These are phyloP conservation scores for Ia io DNA, from an alignment of 2,113 vertebrate genomes.

Conservation along the genomic window DNA sequence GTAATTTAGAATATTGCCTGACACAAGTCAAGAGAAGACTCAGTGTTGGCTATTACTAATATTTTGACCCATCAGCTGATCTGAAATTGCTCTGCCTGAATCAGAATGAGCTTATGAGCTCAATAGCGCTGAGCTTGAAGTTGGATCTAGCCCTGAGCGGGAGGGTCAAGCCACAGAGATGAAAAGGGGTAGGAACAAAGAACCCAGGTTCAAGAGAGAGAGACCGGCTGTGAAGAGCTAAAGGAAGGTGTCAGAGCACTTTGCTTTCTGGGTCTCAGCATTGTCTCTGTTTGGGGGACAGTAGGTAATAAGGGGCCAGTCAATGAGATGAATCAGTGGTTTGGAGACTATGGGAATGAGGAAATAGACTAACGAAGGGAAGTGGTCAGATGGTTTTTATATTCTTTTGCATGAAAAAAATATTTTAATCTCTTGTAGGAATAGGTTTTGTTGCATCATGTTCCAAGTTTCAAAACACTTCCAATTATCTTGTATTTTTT, in stretches of 20 bases:
- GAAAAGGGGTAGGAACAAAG: neutral
- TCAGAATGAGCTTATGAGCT: neutral
- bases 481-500: constrained; percentile 57
- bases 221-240: neutral
- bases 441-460: neutral
- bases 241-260: neutral
- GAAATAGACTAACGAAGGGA: neutral
- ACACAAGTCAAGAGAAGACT: neutral
- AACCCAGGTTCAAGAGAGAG: neutral
- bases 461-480: constrained; percentile 58
- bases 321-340: neutral
- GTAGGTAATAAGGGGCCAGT: neutral
- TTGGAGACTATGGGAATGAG: neutral
- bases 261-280: neutral
- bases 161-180: neutral
- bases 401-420: neutral
- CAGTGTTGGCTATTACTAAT: neutral
- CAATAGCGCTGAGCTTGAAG: neutral
- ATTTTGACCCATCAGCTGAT: neutral
- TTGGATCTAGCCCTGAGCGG: neutral
- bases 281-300: neutral
- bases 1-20: neutral
- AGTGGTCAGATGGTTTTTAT: neutral
- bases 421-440: neutral
- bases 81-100: neutral